These are phyloP conservation scores for Ellobium chinense DNA, from an alignment of 2,888 invertebrate species.

Conservation along the genomic window DNA sequence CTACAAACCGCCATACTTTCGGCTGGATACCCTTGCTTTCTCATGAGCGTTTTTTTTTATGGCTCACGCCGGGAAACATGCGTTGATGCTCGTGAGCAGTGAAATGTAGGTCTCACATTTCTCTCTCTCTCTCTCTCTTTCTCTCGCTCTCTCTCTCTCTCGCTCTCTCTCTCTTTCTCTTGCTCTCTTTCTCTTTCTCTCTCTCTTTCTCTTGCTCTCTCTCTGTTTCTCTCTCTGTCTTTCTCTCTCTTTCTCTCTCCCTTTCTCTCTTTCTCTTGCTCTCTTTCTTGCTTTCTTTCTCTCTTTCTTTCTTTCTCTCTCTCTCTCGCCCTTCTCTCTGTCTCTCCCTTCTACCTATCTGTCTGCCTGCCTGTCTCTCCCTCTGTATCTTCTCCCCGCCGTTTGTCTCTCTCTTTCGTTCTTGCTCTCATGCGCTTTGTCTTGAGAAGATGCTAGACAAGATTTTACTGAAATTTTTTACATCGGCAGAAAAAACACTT, in stretches of 20 bases:
- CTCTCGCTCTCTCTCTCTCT: too few species aligned
- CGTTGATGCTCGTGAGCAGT: too few species aligned
- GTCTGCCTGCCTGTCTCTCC: neutral
- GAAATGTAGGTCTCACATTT: too few species aligned
- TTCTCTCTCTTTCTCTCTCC: neutral
- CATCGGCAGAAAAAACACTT: too few species aligned
- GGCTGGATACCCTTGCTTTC: too few species aligned
- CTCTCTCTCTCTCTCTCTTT: too few species aligned
- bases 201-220: neutral
- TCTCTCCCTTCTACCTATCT: neutral
- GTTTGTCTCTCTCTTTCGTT: neutral
- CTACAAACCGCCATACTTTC: too few species aligned
- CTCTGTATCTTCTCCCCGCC: neutral
- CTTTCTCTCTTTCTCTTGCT: neutral
- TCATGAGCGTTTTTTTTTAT: too few species aligned
- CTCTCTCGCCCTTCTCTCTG: neutral
- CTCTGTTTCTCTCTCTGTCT: neutral
- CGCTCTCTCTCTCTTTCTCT: neutral
- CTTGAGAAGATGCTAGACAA: too few species aligned
- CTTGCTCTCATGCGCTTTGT: neutral
- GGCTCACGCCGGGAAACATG: too few species aligned
- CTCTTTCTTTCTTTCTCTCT: neutral
- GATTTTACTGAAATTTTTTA: too few species aligned
- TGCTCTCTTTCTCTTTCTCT: neutral
- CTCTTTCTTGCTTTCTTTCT: neutral